phyloP scores from a whole-genome alignment of 2,113 vertebrate species.

The Sialia sialis region DNA sequence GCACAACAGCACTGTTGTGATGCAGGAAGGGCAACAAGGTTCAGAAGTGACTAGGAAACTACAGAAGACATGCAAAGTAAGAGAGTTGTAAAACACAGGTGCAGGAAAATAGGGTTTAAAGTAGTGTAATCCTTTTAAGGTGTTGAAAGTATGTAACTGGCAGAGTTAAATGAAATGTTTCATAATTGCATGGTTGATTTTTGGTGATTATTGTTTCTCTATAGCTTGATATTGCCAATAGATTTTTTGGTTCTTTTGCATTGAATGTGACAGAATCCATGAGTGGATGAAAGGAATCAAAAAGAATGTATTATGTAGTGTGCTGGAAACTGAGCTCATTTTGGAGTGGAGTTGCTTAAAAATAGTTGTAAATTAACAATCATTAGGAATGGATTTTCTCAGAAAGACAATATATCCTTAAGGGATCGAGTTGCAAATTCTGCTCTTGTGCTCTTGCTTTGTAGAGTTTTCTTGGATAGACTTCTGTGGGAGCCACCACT shows the following conservation, averaged over 20 bases:
- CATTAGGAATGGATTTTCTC: neutral
- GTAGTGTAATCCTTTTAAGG: neutral
- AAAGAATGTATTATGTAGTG: neutral
- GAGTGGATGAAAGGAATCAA: neutral
- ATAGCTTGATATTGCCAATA: neutral
- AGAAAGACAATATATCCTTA: neutral
- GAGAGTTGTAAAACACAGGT: neutral
- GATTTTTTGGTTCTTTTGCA: neutral
- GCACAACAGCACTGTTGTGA: neutral
- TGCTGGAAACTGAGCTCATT: neutral
- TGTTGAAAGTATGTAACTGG: neutral
- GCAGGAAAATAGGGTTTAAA: neutral
- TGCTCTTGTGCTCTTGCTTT: neutral
- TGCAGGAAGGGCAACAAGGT: neutral
- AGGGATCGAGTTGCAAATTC: rapidly evolving
- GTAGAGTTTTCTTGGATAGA: neutral
- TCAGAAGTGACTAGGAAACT: neutral
- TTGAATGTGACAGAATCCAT: neutral
- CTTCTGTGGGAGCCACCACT: neutral
- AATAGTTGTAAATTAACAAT: neutral
- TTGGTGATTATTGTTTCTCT: neutral
- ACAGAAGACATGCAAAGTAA: neutral
- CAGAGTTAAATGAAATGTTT: neutral
- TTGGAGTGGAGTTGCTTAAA: neutral
- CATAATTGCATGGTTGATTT: neutral